Evolutionary conservation across 2,113 vertebrate species (phyloP).

Genomic region (Thunnus maccoyii): DNA sequence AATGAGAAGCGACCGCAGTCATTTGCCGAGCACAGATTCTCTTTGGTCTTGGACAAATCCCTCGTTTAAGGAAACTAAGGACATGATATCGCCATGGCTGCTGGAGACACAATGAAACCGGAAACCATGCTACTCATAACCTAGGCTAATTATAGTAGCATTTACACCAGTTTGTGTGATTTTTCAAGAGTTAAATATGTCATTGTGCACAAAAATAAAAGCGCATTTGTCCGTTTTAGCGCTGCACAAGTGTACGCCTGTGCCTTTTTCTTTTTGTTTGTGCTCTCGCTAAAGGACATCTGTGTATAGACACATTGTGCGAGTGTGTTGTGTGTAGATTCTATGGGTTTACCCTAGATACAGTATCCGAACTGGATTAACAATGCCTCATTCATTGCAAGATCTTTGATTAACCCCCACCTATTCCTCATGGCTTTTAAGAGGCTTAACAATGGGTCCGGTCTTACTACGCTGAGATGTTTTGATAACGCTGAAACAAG

Average conservation of each 20-base stretch:
- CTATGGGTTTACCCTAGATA: slow-evolving; percentile 73
- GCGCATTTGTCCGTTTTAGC: neutral
- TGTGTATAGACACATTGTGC: slow-evolving; percentile 45
- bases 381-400: slow-evolving; percentile 46
- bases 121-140: neutral
- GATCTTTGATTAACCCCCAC: slow-evolving; percentile 67
- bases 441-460: slow-evolving; percentile 35
- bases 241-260: no score
- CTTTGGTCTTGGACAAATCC: slow-evolving; percentile 67
- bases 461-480: neutral
- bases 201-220: neutral
- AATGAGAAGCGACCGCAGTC: slow-evolving; percentile 64
- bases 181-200: slow-evolving; percentile 22
- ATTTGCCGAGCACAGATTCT: slow-evolving; percentile 46
- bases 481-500: neutral
- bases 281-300: slow-evolving; percentile 46
- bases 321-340: slow-evolving; percentile 31
- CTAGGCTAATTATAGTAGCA: slow-evolving; percentile 12
- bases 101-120: slow-evolving; percentile 28
- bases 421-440: slow-evolving; percentile 17
- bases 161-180: slow-evolving; percentile 6
- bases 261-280: slow-evolving; percentile 1
- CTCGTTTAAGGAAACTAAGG: slow-evolving; percentile 41
- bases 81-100: slow-evolving; percentile 18
- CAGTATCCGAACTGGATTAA: slow-evolving; percentile 73